These are phyloP conservation scores for Epinotia bilunana DNA, from an alignment of 2,888 invertebrate species.

Conservation along the genomic window DNA sequence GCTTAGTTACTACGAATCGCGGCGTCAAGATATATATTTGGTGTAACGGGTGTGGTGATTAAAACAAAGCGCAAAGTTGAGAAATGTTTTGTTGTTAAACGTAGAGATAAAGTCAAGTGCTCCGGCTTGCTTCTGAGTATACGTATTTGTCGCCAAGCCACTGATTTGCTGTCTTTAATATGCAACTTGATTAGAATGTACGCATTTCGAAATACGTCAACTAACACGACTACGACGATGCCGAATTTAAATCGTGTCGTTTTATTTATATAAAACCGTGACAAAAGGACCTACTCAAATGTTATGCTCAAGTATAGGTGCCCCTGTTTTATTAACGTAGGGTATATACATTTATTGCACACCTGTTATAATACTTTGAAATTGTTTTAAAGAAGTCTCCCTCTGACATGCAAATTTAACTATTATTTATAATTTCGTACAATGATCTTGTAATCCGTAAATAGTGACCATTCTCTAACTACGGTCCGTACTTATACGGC, in stretches of 20 bases:
- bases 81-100: too few relatives aligned
- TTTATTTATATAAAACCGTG: background rate
- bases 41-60: background rate
- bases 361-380: background rate
- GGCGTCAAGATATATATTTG: too few relatives aligned
- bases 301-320: background rate
- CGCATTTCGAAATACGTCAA: background rate
- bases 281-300: background rate
- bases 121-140: background rate
- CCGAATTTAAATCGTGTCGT: too few relatives aligned
- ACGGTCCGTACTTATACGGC: slow-evolving; percentile 1
- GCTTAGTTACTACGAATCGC: too few relatives aligned
- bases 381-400: background rate
- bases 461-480: background rate
- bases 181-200: slow-evolving; percentile 29
- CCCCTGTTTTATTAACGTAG: background rate
- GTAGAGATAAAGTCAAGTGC: too few relatives aligned
- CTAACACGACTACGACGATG: background rate
- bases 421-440: background rate
- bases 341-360: background rate
- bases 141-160: background rate
- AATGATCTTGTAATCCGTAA: background rate
- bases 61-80: too few relatives aligned
- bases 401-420: slow-evolving; percentile 10
- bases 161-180: slow-evolving; percentile 7